Evolutionary conservation across 2,797 vertebrate genomes (phyloP).

Genomic region (Agapornis canus): DNA sequence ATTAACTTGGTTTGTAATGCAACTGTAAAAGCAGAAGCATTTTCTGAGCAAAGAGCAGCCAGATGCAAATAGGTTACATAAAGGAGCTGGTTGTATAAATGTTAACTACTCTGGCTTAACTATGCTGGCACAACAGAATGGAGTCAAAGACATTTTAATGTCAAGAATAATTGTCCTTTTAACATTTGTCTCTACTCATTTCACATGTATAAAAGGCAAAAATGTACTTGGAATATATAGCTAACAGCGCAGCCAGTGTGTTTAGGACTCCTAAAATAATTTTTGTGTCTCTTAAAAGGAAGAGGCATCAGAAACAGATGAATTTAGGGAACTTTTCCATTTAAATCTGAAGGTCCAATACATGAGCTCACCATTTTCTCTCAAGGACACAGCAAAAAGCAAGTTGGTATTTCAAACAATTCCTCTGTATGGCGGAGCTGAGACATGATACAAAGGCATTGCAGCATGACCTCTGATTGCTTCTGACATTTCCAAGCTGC

Average conservation of each 20-base stretch:
- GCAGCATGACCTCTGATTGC: constrained; percentile 3
- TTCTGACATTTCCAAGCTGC: constrained; percentile 44
- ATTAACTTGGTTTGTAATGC: constrained; percentile 5
- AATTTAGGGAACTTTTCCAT: not conserved
- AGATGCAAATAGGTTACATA: not conserved
- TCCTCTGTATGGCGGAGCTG: not conserved
- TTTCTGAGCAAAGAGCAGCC: not conserved
- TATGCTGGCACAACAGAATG: not conserved
- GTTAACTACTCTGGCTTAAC: not conserved
- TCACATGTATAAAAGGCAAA: not conserved
- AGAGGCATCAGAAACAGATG: not conserved
- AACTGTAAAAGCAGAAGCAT: constrained; percentile 12
- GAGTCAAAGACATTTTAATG: not conserved
- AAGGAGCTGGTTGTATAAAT: not conserved
- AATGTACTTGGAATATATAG: not conserved
- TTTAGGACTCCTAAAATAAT: not conserved
- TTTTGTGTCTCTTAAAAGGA: not conserved
- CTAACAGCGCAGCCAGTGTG: fast-evolving
- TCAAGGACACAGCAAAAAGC: not conserved
- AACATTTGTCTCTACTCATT: constrained; percentile 11
- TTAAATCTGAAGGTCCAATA: not conserved
- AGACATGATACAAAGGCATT: not conserved
- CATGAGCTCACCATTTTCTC: not conserved
- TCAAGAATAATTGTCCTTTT: constrained; percentile 1
- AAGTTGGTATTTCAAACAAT: not conserved